Conservation (phyloP, 1,140 invertebrate genomes). For the Drosophila carrolli region DNA sequence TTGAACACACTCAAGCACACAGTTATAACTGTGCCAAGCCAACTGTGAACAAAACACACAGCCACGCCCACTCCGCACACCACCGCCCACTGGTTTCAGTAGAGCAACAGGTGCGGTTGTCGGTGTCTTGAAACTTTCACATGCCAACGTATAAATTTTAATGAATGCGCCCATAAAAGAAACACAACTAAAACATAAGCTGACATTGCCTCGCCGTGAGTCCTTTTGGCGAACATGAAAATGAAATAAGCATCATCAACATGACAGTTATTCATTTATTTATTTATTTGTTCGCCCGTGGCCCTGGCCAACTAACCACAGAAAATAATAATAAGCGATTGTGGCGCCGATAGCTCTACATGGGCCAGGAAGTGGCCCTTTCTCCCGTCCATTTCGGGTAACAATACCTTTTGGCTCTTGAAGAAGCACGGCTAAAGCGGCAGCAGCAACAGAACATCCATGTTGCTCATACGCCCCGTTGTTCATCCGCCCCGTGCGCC, state of each 20-base stretch:
- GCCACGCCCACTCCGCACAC: constrained; percentile 2
- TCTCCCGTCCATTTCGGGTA: neutral
- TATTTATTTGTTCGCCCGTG: constrained; percentile 66
- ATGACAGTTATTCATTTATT: constrained; percentile 69
- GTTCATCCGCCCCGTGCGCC: constrained; percentile 70
- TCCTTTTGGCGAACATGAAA: constrained; percentile 66
- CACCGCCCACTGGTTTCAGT: constrained; percentile 4
- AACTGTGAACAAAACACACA: constrained; percentile 21
- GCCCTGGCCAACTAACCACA: constrained; percentile 63
- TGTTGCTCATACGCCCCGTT: constrained; percentile 58
- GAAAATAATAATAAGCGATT: constrained; percentile 68
- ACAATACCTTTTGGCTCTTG: constrained; percentile 33
- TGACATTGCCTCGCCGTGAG: constrained; percentile 24
- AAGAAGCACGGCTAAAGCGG: constrained; percentile 15
- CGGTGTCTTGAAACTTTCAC: constrained; percentile 58
- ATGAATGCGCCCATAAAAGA: constrained; percentile 54
- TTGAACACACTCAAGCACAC: constrained; percentile 33
- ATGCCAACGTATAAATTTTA: constrained; percentile 59
- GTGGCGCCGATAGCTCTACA: constrained; percentile 63
- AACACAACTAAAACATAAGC: constrained; percentile 54
- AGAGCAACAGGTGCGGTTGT: constrained; percentile 67
- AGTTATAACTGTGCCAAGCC: constrained; percentile 36
- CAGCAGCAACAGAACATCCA: constrained; percentile 25
- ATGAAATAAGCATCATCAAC: constrained; percentile 69
- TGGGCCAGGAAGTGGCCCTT: constrained; percentile 28